Conservation (phyloP, 2,113 vertebrate genomes). For the Etheostoma cragini region DNA sequence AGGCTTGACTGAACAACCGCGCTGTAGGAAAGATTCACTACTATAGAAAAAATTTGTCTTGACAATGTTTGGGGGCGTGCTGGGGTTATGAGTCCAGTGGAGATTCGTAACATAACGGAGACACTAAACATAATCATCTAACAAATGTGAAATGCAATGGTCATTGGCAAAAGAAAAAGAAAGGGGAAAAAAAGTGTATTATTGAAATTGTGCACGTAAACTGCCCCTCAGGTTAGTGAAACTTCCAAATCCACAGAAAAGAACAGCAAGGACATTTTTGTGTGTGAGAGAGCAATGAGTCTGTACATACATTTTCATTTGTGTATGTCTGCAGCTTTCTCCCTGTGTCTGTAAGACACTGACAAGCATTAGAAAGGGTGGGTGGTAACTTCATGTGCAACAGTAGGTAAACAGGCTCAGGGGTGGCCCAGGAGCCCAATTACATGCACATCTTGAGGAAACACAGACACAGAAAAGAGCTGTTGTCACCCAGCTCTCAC, state of each 20-base stretch:
- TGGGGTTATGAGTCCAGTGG: background rate
- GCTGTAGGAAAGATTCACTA: background rate
- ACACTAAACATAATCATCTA: background rate
- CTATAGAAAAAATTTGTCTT: background rate
- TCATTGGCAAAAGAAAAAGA: background rate
- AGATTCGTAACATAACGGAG: background rate
- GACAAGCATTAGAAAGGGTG: constrained; percentile 26
- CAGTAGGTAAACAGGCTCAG: constrained; percentile 70
- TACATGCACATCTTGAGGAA: constrained; percentile 64
- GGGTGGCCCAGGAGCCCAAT: constrained; percentile 72
- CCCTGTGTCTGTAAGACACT: constrained; percentile 11
- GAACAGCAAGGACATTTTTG: background rate
- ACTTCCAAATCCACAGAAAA: background rate
- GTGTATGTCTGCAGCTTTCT: constrained; percentile 24
- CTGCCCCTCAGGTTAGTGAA: background rate
- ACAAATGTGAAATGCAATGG: background rate
- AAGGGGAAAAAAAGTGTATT: background rate
- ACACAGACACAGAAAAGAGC: constrained; percentile 63
- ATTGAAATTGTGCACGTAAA: background rate
- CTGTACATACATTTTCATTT: constrained; percentile 4
- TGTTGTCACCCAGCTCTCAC: constrained; percentile 48
- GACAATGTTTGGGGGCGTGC: background rate
- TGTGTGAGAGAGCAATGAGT: constrained; percentile 5
- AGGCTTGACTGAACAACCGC: background rate
- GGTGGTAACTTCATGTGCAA: constrained; percentile 59